These are phyloP conservation scores for Malthinus flaveolus DNA, from an alignment of 2,888 invertebrate genomes.

Conservation along the genomic window DNA sequence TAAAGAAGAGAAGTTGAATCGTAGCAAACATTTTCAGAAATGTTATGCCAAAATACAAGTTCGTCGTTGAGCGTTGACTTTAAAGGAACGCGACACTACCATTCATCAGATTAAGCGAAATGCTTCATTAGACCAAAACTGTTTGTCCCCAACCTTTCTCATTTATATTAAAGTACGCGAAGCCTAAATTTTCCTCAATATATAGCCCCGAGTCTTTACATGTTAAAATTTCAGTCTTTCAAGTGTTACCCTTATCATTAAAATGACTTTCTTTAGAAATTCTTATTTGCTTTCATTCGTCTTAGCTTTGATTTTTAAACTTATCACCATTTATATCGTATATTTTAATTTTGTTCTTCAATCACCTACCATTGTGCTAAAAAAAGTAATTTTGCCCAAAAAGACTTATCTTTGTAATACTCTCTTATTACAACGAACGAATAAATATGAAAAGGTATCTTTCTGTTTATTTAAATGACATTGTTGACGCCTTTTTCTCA, in stretches of 20 bases:
- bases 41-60: background rate
- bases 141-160: conserved; percentile 23
- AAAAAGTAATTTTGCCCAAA: too few species aligned
- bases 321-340: too few species aligned
- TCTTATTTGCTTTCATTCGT: conserved; percentile 5
- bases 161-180: conserved; percentile 19
- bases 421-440: too few species aligned
- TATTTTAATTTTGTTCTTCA: too few species aligned
- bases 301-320: background rate
- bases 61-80: conserved; percentile 23
- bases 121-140: conserved; percentile 29
- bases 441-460: too few species aligned
- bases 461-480: too few species aligned
- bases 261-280: conserved; percentile 8
- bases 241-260: conserved; percentile 13
- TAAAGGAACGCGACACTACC: conserved; percentile 26
- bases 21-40: conserved; percentile 1
- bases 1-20: conserved; percentile 11
- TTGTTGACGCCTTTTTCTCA: too few species aligned
- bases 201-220: conserved; percentile 5
- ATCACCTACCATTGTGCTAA: too few species aligned
- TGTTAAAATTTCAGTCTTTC: conserved; percentile 9
- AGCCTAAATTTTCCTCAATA: conserved; percentile 13
- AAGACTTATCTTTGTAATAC: too few species aligned
- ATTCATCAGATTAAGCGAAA: conserved; percentile 33